A percentile compares a stretch with the other conserved stretches of the same genome.
Evolutionary conservation across 2,888 invertebrate species (phyloP).

Genomic region (Bhutanitis thaidina): DNA sequence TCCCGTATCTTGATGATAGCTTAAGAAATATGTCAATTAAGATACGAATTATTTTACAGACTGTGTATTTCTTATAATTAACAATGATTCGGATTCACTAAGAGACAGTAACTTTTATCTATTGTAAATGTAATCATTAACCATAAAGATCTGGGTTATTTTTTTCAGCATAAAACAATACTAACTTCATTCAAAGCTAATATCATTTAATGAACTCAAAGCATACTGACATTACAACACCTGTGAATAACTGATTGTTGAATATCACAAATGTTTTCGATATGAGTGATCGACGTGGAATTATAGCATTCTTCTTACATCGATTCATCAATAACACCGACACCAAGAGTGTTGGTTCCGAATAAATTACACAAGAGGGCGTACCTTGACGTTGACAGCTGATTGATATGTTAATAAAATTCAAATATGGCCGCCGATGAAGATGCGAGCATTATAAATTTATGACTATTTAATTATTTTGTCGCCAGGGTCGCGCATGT

Average conservation of each 20-base stretch:
- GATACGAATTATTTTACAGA: too few relatives aligned
- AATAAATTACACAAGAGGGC: constrained; percentile 15
- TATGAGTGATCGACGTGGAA: not conserved
- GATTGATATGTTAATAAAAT: constrained; percentile 34
- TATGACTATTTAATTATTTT: constrained; percentile 20
- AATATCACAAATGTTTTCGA: not conserved
- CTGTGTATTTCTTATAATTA: too few relatives aligned
- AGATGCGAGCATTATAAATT: constrained; percentile 24
- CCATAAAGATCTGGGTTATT: too few relatives aligned
- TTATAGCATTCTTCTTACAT: constrained; percentile 4
- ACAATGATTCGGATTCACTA: too few relatives aligned
- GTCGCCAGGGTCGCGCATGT: constrained; percentile 2
- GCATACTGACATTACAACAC: too few relatives aligned
- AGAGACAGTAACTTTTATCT: too few relatives aligned
- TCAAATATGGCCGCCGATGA: constrained; percentile 25
- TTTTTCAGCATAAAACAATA: too few relatives aligned
- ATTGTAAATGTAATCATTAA: too few relatives aligned
- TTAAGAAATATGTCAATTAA: too few relatives aligned
- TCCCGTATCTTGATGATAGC: too few relatives aligned
- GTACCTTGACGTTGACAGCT: constrained; percentile 29
- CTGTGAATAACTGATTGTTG: not conserved
- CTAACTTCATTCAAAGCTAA: too few relatives aligned
- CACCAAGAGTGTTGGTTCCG: not conserved
- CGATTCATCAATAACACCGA: constrained; percentile 1
- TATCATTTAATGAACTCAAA: too few relatives aligned